These are phyloP conservation scores for Meandrina meandrites DNA, from an alignment of 92 coral and sea anemone genomes.

Conservation along the genomic window DNA sequence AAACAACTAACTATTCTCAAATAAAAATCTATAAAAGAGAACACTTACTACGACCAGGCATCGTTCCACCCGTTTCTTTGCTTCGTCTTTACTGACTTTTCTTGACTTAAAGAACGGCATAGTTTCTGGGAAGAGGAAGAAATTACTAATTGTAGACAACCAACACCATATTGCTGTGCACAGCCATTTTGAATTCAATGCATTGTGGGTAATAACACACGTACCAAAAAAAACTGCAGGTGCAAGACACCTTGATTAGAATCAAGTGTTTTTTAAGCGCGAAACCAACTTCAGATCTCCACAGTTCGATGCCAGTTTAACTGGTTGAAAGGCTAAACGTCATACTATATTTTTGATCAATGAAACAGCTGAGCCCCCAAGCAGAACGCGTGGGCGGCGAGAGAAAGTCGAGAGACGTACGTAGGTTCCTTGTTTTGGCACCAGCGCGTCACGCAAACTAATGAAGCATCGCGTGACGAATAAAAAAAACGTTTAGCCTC, in stretches of 20 bases:
- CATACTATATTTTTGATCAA: neutral
- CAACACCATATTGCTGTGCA: neutral
- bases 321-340: neutral
- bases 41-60: constrained; percentile 84
- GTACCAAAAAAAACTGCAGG: neutral
- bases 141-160: neutral
- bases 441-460: neutral
- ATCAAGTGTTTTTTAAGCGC: neutral
- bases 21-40: neutral
- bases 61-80: constrained; percentile 78
- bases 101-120: constrained; percentile 93
- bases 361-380: neutral
- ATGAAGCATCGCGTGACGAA: neutral
- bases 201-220: constrained; percentile 33
- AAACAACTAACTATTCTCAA: constrained; percentile 5
- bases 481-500: too few relatives aligned
- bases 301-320: neutral
- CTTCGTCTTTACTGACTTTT: constrained; percentile 86
- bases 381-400: neutral
- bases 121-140: neutral
- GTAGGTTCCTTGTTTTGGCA: neutral
- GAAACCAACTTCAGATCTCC: neutral
- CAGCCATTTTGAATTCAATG: constrained; percentile 33
- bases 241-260: neutral
- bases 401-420: too few relatives aligned